Evolutionary conservation across 2,113 vertebrate genomes (phyloP).

Genomic region (Anolis carolinensis): DNA sequence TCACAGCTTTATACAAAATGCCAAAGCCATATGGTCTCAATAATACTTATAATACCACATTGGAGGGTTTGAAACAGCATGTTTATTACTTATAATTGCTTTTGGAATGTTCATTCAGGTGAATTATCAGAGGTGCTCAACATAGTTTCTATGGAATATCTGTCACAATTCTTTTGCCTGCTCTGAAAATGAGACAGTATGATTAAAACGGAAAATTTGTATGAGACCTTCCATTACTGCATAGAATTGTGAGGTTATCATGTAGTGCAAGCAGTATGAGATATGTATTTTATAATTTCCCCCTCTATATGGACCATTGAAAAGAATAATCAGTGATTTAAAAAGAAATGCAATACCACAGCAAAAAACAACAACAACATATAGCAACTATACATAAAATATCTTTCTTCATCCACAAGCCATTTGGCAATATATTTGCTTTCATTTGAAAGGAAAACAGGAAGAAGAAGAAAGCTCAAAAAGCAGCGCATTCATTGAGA

Average conservation of each 20-base stretch:
- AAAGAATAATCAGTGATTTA: neutral
- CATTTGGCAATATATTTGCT: too few relatives aligned
- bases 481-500: too few relatives aligned
- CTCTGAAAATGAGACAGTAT: neutral
- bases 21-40: conserved; percentile 48
- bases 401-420: neutral
- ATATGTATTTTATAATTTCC: neutral
- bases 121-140: neutral
- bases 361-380: too few relatives aligned
- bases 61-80: conserved; percentile 38
- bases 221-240: neutral
- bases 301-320: neutral
- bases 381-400: too few relatives aligned
- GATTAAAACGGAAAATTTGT: neutral
- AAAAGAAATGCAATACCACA: too few relatives aligned
- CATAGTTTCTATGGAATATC: neutral
- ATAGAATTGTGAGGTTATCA: neutral
- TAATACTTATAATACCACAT: conserved; percentile 41
- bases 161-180: conserved; percentile 19
- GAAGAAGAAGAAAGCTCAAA: too few relatives aligned
- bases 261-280: neutral
- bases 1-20: conserved; percentile 37
- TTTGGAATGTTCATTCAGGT: conserved; percentile 27
- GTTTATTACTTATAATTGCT: conserved; percentile 59
- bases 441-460: too few relatives aligned